Percentiles rank a stretch among this genome's conserved stretches.
Conservation (phyloP, 2,113 vertebrate species). For the Cottus gobio region DNA sequence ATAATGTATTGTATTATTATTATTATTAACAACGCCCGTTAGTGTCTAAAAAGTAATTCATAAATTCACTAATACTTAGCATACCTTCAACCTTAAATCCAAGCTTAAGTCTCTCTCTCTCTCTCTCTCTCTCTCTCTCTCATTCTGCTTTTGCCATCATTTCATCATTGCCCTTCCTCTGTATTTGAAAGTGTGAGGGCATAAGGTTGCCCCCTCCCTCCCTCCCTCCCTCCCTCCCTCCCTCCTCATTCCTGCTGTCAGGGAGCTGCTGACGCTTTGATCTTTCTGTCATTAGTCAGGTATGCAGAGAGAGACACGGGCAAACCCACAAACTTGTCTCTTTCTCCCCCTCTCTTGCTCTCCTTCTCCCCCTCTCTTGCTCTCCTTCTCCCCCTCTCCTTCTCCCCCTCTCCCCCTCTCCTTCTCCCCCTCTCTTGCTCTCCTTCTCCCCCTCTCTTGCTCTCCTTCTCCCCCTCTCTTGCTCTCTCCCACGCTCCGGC, state of each 20-base stretch:
- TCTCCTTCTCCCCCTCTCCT: slow-evolving; percentile 62
- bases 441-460: slow-evolving; percentile 42
- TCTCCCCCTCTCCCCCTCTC: slow-evolving; percentile 41
- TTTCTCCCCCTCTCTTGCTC: slow-evolving; percentile 46
- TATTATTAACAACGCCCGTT: not conserved
- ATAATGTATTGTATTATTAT: too few relatives aligned
- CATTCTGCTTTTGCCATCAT: not conserved
- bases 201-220: slow-evolving; percentile 26
- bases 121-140: not conserved
- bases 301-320: slow-evolving; percentile 74
- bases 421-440: too few relatives aligned
- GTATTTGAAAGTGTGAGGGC: slow-evolving; percentile 24
- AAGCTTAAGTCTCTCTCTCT: too few relatives aligned
- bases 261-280: slow-evolving; percentile 67
- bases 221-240: not conserved
- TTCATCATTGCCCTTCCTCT: slow-evolving; percentile 9
- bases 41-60: not conserved
- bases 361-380: slow-evolving; percentile 41
- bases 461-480: slow-evolving; percentile 36
- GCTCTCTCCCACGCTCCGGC: slow-evolving; percentile 68
- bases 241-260: slow-evolving; percentile 72
- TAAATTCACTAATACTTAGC: not conserved
- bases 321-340: slow-evolving; percentile 58
- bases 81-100: not conserved
- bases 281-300: slow-evolving; percentile 81